Evolutionary conservation across 2,113 vertebrate genomes (phyloP).

Genomic region (Dolichallabes microphthalmus): DNA sequence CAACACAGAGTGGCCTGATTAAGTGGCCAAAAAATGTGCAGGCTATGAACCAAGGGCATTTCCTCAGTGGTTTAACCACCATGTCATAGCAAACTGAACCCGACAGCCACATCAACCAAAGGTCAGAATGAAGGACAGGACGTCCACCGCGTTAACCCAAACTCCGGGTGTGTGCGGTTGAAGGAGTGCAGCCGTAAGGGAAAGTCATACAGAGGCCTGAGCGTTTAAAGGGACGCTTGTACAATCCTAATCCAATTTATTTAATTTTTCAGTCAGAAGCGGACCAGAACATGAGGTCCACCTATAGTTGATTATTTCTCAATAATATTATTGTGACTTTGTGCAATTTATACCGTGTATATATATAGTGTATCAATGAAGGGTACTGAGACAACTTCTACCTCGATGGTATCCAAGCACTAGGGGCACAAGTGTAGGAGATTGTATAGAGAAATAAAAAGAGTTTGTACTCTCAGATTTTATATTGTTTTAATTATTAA

Average conservation of each 20-base stretch:
- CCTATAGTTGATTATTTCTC: neutral
- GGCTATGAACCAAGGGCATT: slow-evolving; percentile 5
- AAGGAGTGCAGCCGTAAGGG: neutral
- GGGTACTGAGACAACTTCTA: too few species aligned
- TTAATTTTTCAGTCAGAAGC: too few species aligned
- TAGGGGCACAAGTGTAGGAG: too few species aligned
- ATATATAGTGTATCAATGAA: too few species aligned
- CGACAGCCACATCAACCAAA: slow-evolving; percentile 33
- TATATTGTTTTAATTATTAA: too few species aligned
- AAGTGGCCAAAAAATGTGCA: neutral
- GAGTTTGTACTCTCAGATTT: too few species aligned
- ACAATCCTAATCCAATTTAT: neutral
- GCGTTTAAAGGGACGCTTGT: neutral
- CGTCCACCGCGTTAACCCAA: neutral
- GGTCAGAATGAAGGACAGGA: slow-evolving; percentile 31
- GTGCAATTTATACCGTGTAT: too few species aligned
- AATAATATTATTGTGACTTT: neutral
- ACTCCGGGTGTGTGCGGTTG: neutral
- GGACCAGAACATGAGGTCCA: too few species aligned
- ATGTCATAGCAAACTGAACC: slow-evolving; percentile 15
- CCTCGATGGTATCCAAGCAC: too few species aligned
- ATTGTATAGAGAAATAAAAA: too few species aligned
- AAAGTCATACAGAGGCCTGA: neutral
- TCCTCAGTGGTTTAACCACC: slow-evolving; percentile 1
- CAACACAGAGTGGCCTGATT: neutral